These are phyloP conservation scores for Caenorhabditis zanzibari DNA, from an alignment of 2,888 invertebrate species.

Conservation along the genomic window DNA sequence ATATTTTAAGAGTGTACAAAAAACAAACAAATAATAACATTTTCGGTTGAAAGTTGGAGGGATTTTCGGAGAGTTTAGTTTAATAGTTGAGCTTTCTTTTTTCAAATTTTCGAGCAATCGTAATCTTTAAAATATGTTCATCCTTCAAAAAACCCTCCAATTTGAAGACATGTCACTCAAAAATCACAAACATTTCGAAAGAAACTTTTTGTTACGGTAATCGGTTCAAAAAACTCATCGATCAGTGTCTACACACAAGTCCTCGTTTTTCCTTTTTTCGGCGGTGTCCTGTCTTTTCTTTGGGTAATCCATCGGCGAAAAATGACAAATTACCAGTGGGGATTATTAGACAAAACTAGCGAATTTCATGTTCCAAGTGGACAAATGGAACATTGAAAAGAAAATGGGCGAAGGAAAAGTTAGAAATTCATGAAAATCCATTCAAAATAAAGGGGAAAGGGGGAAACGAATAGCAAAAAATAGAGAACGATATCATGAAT, in stretches of 20 bases:
- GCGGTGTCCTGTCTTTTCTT: constrained; percentile 25
- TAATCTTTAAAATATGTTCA: too few species aligned
- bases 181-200: constrained; percentile 14
- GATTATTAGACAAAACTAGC: constrained; percentile 43
- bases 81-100: too few species aligned
- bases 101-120: too few species aligned
- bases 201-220: constrained; percentile 35
- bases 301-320: constrained; percentile 50
- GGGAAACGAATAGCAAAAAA: constrained; percentile 28
- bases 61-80: background rate
- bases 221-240: constrained; percentile 51
- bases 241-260: constrained; percentile 47
- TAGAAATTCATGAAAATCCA: constrained; percentile 58
- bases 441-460: constrained; percentile 11
- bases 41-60: background rate
- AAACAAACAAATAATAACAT: background rate
- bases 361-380: constrained; percentile 43
- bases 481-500: constrained; percentile 51
- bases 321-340: constrained; percentile 55
- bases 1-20: background rate
- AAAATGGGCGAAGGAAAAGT: constrained; percentile 8
- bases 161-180: constrained; percentile 9
- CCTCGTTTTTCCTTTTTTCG: constrained; percentile 33
- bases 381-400: constrained; percentile 32
- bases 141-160: background rate